A percentile compares a stretch with the other conserved stretches of the same genome.
phyloP scores from a whole-genome alignment of 1,140 invertebrate genomes.

The Penaeus vannamei region DNA sequence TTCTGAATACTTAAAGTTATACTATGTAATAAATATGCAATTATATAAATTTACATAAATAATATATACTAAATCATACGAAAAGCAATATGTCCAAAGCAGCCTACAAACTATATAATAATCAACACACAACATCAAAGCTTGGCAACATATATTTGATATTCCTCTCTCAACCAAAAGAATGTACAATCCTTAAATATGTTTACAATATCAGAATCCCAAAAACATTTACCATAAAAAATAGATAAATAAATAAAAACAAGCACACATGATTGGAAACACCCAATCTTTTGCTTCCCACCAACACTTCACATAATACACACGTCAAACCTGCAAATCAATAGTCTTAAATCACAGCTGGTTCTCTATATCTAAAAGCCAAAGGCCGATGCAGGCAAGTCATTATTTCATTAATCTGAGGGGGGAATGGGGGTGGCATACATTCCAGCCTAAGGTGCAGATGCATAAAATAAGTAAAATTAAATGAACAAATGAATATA shows the following conservation, averaged over 20 bases:
- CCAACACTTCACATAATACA: no score
- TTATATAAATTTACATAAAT: conserved; percentile 22
- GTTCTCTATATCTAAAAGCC: no score
- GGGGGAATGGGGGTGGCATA: conserved; percentile 20
- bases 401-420: no score
- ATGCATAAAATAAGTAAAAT: conserved; percentile 18
- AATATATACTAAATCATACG: conserved; percentile 50
- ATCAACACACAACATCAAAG: background rate
- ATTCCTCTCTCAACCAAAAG: background rate
- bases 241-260: conserved; percentile 37
- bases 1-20: conserved; percentile 3
- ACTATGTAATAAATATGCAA: background rate
- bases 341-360: no score
- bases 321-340: no score
- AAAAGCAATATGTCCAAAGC: conserved; percentile 27
- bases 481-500: conserved; percentile 1
- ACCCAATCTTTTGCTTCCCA: no score
- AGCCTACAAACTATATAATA: conserved; percentile 36
- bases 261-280: background rate
- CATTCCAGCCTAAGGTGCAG: conserved; percentile 2
- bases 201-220: conserved; percentile 16
- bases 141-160: conserved; percentile 26
- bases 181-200: conserved; percentile 13
- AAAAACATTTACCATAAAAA: conserved; percentile 35
- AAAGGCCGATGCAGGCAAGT: no score